Conservation (phyloP, 2,797 vertebrate species). For the Pantherophis vulpinus region DNA sequence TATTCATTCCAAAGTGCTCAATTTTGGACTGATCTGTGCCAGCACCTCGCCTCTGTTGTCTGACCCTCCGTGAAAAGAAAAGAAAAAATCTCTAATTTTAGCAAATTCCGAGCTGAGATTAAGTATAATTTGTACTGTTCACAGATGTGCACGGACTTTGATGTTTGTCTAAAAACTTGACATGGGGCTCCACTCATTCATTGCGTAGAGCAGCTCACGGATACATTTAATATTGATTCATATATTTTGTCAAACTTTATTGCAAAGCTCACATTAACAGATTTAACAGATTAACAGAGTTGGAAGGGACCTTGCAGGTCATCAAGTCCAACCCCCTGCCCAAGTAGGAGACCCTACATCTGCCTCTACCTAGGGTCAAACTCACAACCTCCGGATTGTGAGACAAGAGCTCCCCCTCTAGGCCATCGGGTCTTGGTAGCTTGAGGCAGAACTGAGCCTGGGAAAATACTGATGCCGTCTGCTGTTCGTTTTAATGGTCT, state of each 20-base stretch:
- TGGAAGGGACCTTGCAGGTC: too few species aligned
- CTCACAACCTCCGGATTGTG: too few species aligned
- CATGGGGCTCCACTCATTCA: not conserved
- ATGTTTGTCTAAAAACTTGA: not conserved
- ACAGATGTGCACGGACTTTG: not conserved
- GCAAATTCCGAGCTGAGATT: not conserved
- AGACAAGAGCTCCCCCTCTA: too few species aligned
- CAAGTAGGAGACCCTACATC: too few species aligned
- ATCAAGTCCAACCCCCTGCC: too few species aligned
- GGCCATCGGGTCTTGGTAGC: not conserved
- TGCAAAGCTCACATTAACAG: not conserved
- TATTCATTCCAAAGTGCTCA: not conserved
- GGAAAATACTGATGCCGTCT: not conserved
- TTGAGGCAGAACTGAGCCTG: not conserved
- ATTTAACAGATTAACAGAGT: too few species aligned
- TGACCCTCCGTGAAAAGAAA: not conserved
- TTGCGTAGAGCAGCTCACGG: too few species aligned
- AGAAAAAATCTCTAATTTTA: not conserved
- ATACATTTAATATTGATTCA: not conserved
- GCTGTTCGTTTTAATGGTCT: not conserved
- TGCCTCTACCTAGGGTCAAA: too few species aligned
- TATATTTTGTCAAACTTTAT: not conserved
- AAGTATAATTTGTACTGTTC: not conserved
- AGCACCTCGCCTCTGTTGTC: not conserved
- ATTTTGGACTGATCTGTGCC: not conserved